Conservation (phyloP, 35 echinoderm and acorn worm genomes). For the Apostichopus parvimensis region DNA sequence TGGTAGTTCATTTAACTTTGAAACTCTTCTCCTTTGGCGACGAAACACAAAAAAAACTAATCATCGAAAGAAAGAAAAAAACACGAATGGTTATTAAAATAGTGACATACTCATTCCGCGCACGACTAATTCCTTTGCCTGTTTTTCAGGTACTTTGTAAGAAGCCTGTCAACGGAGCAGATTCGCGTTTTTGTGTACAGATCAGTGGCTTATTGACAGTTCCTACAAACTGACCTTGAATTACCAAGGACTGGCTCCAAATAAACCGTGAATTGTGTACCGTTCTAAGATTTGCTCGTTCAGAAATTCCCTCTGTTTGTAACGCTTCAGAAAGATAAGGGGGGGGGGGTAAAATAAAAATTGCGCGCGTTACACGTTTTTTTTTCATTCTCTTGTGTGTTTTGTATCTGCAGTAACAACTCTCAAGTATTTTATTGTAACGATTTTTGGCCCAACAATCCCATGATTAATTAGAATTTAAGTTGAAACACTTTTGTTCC, state of each 20-base stretch:
- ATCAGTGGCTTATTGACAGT: constrained; percentile 25
- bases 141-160: background rate
- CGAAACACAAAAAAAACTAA: too few relatives aligned
- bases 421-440: too few relatives aligned
- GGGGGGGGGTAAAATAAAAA: background rate
- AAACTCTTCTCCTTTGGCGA: too few relatives aligned
- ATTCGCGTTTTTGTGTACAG: constrained; percentile 19
- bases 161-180: background rate
- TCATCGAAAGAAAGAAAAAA: too few relatives aligned
- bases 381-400: background rate
- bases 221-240: background rate
- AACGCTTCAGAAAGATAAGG: too few relatives aligned
- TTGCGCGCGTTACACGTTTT: background rate
- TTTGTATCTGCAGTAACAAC: background rate
- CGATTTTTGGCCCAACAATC: too few relatives aligned
- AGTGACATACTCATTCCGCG: constrained; percentile 1
- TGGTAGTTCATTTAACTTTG: too few relatives aligned
- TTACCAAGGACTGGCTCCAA: background rate
- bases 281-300: too few relatives aligned
- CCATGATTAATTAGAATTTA: too few relatives aligned
- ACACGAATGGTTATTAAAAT: background rate
- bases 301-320: too few relatives aligned
- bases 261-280: too few relatives aligned
- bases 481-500: background rate
- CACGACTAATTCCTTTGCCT: background rate